phyloP scores from a whole-genome alignment of 2,888 invertebrate genomes.

The Torymus auratus region DNA sequence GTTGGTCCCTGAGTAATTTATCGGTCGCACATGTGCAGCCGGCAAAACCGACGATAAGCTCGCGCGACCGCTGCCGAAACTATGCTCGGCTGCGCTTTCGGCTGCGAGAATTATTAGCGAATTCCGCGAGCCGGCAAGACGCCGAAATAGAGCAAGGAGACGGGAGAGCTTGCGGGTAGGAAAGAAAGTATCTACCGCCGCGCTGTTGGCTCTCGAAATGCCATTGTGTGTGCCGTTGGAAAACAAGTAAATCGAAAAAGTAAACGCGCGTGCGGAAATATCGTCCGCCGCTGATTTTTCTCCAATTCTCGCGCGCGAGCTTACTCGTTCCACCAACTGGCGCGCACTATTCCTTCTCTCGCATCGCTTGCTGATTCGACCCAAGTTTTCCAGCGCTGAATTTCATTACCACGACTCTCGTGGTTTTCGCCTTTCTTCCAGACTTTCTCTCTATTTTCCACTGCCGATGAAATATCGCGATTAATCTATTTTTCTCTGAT shows the following conservation, averaged over 20 bases:
- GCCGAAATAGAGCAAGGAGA: conserved; percentile 54
- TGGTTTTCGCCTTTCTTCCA: not conserved
- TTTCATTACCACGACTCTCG: conserved; percentile 30
- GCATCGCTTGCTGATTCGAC: conserved; percentile 25
- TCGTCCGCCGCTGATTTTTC: conserved; percentile 30
- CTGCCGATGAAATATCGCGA: conserved; percentile 5
- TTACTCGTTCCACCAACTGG: not conserved
- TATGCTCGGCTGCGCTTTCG: conserved; percentile 5
- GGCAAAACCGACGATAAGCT: conserved; percentile 54
- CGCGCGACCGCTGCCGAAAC: not conserved
- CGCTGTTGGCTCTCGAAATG: conserved; percentile 8
- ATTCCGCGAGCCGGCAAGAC: conserved; percentile 55
- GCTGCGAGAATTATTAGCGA: conserved; percentile 62
- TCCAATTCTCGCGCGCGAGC: not conserved
- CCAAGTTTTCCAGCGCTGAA: conserved; percentile 10
- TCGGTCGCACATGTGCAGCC: conserved; percentile 66
- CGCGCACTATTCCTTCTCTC: conserved; percentile 1
- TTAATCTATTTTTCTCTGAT: not conserved
- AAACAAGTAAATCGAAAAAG: conserved; percentile 44
- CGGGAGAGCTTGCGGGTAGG: conserved; percentile 10
- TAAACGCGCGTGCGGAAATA: conserved; percentile 17
- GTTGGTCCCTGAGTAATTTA: conserved; percentile 64
- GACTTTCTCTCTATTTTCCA: conserved; percentile 6
- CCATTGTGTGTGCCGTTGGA: conserved; percentile 17
- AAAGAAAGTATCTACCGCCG: conserved; percentile 16